Conservation (phyloP, 2,113 vertebrate species). For the Chinchilla lanigera region DNA sequence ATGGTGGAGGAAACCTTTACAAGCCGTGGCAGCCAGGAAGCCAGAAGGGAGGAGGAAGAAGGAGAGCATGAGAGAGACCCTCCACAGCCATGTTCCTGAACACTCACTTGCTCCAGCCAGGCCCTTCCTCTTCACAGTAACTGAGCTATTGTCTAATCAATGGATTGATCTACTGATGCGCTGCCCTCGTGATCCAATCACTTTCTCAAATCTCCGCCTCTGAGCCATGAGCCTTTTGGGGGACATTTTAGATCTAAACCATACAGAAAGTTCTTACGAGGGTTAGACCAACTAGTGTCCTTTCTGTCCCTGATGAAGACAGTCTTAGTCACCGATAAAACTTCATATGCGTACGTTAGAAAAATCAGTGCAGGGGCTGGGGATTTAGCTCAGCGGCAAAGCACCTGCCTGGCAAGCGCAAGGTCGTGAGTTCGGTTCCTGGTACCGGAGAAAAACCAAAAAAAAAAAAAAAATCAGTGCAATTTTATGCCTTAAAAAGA, state of each 20-base stretch:
- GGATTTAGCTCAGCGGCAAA: no score
- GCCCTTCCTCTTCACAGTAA: neutral
- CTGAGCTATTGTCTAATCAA: neutral
- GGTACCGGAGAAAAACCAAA: no score
- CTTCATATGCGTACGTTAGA: neutral
- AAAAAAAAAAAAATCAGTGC: slow-evolving; percentile 1
- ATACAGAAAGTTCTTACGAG: neutral
- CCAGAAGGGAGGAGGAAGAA: neutral
- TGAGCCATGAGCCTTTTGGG: neutral
- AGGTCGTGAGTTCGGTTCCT: no score
- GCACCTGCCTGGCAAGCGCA: no score
- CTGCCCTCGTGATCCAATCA: neutral
- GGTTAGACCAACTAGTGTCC: neutral
- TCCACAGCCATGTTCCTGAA: neutral
- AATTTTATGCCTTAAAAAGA: neutral
- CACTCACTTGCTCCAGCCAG: neutral
- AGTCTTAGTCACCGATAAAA: neutral
- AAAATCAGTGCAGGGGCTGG: neutral
- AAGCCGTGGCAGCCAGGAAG: neutral
- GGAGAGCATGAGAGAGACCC: neutral
- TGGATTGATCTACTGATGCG: neutral
- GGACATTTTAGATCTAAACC: neutral
- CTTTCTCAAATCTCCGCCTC: neutral
- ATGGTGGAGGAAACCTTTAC: neutral
- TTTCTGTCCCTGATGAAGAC: neutral